Percentiles rank a stretch among this genome's conserved stretches.
Conservation (phyloP, 2,113 vertebrate genomes). For the Prochilodus magdalenae region DNA sequence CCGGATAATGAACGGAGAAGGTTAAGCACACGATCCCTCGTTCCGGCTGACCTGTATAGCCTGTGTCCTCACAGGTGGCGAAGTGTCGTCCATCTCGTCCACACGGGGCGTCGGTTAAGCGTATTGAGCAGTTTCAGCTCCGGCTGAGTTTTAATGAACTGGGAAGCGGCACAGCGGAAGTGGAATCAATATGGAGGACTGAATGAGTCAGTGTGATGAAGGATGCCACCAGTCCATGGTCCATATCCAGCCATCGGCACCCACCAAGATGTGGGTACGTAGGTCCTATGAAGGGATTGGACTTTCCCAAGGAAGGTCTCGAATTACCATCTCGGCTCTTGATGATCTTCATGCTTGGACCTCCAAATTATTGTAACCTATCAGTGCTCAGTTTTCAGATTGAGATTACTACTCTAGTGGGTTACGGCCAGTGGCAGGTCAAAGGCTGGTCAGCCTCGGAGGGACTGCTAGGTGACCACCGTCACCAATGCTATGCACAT, state of each 20-base stretch:
- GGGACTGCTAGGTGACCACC: no score
- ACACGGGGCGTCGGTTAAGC: not conserved
- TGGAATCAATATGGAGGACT: not conserved
- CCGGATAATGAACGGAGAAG: not conserved
- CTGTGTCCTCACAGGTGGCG: not conserved
- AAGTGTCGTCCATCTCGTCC: not conserved
- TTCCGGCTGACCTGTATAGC: not conserved
- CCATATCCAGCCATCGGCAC: not conserved
- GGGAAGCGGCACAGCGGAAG: not conserved
- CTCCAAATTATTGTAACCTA: no score
- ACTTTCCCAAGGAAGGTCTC: no score
- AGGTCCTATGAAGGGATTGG: no score
- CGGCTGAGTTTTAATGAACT: slow-evolving; percentile 16
- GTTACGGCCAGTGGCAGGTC: no score
- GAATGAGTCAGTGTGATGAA: not conserved
- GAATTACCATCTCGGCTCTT: no score
- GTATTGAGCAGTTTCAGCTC: not conserved
- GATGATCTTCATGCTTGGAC: no score
- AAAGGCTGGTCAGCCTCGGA: no score
- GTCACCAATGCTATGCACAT: no score
- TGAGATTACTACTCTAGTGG: no score
- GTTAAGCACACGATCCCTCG: not conserved
- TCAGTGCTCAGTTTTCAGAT: no score
- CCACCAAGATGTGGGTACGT: no score
- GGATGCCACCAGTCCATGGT: not conserved